These are phyloP conservation scores for Rhombomys opimus DNA, from an alignment of 2,113 vertebrate genomes.

Conservation along the genomic window DNA sequence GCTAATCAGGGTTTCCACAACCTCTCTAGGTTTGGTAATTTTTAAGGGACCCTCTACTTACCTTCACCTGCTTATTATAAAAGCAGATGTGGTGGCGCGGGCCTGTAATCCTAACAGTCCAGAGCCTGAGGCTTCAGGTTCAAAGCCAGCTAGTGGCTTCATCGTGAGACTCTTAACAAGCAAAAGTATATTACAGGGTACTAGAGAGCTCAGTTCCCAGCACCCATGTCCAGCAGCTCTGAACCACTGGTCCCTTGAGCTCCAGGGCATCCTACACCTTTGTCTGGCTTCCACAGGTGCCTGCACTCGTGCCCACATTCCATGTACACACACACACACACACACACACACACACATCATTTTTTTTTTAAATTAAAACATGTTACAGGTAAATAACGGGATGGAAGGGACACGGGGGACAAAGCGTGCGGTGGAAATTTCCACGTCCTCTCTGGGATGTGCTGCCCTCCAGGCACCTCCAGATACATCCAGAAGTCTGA, in stretches of 20 bases:
- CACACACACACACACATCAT: background rate
- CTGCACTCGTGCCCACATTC: background rate
- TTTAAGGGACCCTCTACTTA: background rate
- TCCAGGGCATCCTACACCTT: background rate
- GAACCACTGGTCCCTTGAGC: background rate
- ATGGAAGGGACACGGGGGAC: background rate
- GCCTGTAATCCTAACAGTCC: background rate
- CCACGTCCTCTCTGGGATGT: background rate
- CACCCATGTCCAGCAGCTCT: background rate
- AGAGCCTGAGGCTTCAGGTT: background rate
- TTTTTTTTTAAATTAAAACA: too few species aligned
- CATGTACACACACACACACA: background rate
- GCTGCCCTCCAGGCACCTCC: background rate
- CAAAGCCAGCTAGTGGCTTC: background rate
- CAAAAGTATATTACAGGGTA: background rate
- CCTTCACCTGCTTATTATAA: background rate
- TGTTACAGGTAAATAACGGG: background rate
- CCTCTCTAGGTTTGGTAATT: background rate
- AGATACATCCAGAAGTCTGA: background rate
- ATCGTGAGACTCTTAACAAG: background rate
- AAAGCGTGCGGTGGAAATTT: background rate
- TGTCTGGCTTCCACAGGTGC: background rate
- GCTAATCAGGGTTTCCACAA: background rate
- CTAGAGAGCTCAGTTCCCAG: background rate
- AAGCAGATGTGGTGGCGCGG: too few species aligned